These are phyloP conservation scores for Pomatostomus ruficeps DNA, from an alignment of 2,113 vertebrate species.

Conservation along the genomic window DNA sequence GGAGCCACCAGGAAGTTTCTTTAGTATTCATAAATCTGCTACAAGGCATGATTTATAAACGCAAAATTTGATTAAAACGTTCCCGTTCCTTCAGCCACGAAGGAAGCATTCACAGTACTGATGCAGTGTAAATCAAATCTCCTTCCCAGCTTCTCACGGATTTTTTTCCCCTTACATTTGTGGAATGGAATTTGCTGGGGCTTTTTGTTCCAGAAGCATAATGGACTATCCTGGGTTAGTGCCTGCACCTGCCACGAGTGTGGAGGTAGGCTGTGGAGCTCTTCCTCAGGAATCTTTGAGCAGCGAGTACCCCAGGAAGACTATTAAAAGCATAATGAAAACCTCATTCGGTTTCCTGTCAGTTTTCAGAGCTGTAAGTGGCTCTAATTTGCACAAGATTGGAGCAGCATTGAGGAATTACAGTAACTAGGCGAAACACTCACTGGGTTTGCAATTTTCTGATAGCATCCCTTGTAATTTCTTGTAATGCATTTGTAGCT, in stretches of 20 bases:
- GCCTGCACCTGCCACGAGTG: background rate
- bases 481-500: constrained; percentile 65
- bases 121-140: background rate
- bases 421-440: constrained; percentile 75
- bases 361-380: constrained; percentile 69
- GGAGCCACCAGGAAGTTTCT: background rate
- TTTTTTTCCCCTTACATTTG: background rate
- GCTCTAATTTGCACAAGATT: constrained; percentile 75
- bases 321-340: constrained; percentile 73
- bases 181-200: background rate
- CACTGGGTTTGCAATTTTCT: constrained; percentile 76
- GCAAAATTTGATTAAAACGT: background rate
- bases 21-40: background rate
- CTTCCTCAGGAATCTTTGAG: constrained; percentile 53
- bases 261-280: background rate
- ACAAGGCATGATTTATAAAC: background rate
- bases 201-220: background rate
- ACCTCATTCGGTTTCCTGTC: constrained; percentile 66
- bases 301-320: constrained; percentile 63
- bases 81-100: background rate
- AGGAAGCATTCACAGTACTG: background rate
- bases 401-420: constrained; percentile 76
- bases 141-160: background rate
- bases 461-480: constrained; percentile 76
- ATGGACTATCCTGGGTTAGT: background rate